Percentiles rank a stretch among this genome's conserved stretches.
Evolutionary conservation across 2,797 vertebrate species (phyloP).

Genomic region (Enteromius thamalakanensis): DNA sequence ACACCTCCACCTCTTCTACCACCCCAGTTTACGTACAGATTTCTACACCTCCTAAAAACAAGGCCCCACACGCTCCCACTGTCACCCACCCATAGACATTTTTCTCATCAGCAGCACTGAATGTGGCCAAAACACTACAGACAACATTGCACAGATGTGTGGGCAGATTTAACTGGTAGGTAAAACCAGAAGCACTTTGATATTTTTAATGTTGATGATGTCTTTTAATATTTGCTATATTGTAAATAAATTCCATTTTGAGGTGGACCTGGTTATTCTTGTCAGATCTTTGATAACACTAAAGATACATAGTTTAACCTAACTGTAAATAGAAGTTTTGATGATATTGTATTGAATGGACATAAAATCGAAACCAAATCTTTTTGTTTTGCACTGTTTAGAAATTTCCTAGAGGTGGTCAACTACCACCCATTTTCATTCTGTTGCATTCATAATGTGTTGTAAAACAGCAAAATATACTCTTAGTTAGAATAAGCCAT

Average conservation of each 20-base stretch:
- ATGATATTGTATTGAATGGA: slow-evolving; percentile 12
- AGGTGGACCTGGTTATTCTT: slow-evolving; percentile 9
- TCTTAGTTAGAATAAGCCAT: background rate
- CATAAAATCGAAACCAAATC: background rate
- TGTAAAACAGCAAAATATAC: slow-evolving; percentile 2
- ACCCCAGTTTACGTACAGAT: slow-evolving; percentile 73
- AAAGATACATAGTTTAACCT: slow-evolving; percentile 6
- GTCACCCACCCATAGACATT: slow-evolving; percentile 28
- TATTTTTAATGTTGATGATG: slow-evolving; percentile 34
- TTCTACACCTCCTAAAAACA: slow-evolving; percentile 56
- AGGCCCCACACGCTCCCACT: slow-evolving; percentile 54
- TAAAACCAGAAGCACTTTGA: slow-evolving; percentile 47
- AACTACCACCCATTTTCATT: slow-evolving; percentile 2
- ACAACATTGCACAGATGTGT: background rate
- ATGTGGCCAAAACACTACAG: slow-evolving; percentile 39
- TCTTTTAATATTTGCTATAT: slow-evolving; percentile 32
- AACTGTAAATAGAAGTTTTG: slow-evolving; percentile 35
- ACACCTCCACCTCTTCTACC: slow-evolving; percentile 63
- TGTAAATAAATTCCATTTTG: slow-evolving; percentile 43
- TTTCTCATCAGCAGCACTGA: slow-evolving; percentile 41
- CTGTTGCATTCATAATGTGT: background rate
- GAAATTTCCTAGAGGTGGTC: background rate
- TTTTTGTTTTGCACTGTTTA: slow-evolving; percentile 30
- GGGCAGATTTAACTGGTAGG: background rate
- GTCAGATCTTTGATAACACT: slow-evolving; percentile 14